Evolutionary conservation across 2,113 vertebrate genomes (phyloP), one percentile per base, ranked within the genome.

Genomic region (Nasalis larvatus): DNA sequence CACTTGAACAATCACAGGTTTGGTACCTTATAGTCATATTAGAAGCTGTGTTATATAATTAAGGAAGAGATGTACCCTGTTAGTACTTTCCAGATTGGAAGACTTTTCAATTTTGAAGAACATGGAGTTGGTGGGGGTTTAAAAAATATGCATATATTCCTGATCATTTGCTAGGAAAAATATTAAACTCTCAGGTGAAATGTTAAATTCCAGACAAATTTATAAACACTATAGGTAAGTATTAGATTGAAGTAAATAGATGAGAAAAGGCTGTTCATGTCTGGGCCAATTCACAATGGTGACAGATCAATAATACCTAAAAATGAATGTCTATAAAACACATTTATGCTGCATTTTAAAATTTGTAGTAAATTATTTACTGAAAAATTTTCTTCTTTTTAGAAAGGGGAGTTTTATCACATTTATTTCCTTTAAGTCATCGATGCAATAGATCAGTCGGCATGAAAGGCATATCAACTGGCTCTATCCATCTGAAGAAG

Each of bases 1-100:
- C 66, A 77, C 97, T 96, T 97, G 91, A 97, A 32, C 35, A 93
- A 13, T 97, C 90, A 92, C 96, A 98, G 96, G 97, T 98, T 88
- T 94, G 81, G 47, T 68, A 60, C 35, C 68, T 95, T 80, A 95
- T n/a, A 49, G 92, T 54, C 78, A 90, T 78, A 94, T 88, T 71
- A 52, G 76, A 49, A 84, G 11, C 66, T 47, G 40, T 74, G 85
- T 96, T 96, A 88, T 52, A 37, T 86, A 91, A 96, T 92, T 25
- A 69, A 95, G 88, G 78, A 94, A 83, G 81, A 96, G 73, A 84
- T 94, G 17, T 47, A 2, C 49, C 92, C 9, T 92, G 27, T 7
- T 52, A 40, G 10, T 71, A 37, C 60, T 74, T 97, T 74, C 35
- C 17, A 83, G 54, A 35, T 71, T 77, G 68, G 60, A 95, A 93